phyloP scores from a whole-genome alignment of 2,113 vertebrate species.

The Rana temporaria region DNA sequence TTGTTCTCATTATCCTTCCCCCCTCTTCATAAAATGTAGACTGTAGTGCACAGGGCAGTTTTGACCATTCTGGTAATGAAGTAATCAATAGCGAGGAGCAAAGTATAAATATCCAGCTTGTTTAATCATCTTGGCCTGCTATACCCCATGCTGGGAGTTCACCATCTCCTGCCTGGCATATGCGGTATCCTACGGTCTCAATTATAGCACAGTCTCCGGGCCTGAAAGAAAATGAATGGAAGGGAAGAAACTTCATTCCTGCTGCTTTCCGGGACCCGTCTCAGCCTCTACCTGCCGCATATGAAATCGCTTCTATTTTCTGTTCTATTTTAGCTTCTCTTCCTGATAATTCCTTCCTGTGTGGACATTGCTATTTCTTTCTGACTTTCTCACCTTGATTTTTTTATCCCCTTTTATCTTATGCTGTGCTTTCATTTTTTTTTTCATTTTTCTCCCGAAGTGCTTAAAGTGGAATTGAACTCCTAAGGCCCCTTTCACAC shows the following conservation, averaged over 20 bases:
- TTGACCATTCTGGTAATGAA: conserved; percentile 24
- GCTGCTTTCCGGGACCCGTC: background rate
- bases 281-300: background rate
- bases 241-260: background rate
- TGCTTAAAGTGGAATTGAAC: too few species aligned
- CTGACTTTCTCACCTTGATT: background rate
- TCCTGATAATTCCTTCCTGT: background rate
- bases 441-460: background rate
- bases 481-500: too few species aligned
- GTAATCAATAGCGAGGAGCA: conserved; percentile 21
- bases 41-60: background rate
- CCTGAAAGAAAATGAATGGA: conserved; percentile 41
- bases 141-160: conserved; percentile 33
- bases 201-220: conserved; percentile 27
- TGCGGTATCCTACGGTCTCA: conserved; percentile 26
- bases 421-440: background rate
- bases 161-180: conserved; percentile 27
- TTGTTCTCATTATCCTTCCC: background rate
- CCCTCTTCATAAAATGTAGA: background rate
- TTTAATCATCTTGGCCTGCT: conserved; percentile 27
- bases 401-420: background rate
- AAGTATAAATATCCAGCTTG: conserved; percentile 44
- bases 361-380: too few species aligned
- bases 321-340: background rate
- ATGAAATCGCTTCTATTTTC: background rate